phyloP scores from a whole-genome alignment of 2,113 vertebrate genomes.

The Pluvialis apricaria region DNA sequence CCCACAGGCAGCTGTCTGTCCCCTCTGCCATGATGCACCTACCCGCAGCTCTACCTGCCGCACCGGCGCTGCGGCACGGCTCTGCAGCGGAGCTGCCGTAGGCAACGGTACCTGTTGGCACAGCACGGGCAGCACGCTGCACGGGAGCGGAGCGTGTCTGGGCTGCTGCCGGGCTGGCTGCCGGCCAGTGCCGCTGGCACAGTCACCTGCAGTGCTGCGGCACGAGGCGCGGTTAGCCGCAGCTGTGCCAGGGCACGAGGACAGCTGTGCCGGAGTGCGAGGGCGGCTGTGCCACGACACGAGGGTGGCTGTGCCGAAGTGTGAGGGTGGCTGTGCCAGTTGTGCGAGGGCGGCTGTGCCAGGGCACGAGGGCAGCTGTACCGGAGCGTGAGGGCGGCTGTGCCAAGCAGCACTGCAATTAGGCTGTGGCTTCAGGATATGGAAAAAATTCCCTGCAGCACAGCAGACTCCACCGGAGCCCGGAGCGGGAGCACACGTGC shows the following conservation, averaged over 20 bases:
- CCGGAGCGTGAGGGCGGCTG: not conserved
- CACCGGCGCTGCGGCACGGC: not conserved
- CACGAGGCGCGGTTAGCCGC: not conserved
- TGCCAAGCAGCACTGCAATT: not conserved
- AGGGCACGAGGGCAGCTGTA: not conserved
- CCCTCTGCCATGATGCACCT: rapidly evolving
- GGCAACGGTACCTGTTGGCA: not conserved
- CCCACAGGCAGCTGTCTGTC: not conserved
- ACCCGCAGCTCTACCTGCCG: not conserved
- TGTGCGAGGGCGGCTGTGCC: not conserved
- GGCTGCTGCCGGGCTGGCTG: not conserved
- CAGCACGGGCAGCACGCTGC: not conserved
- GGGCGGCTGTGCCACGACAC: too few species aligned
- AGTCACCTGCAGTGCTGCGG: not conserved
- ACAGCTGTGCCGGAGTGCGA: too few species aligned
- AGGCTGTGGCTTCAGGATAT: not conserved
- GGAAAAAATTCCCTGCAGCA: not conserved
- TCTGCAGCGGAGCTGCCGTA: not conserved
- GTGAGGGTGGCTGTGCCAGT: not conserved
- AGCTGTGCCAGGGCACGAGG: not conserved
- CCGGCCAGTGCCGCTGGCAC: not conserved
- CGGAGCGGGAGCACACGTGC: not conserved
- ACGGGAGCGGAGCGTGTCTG: not conserved
- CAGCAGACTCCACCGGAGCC: not conserved
- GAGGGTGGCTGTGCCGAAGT: not conserved